Conservation (phyloP, 2,888 invertebrate species). For the Prenolepis imparis region DNA sequence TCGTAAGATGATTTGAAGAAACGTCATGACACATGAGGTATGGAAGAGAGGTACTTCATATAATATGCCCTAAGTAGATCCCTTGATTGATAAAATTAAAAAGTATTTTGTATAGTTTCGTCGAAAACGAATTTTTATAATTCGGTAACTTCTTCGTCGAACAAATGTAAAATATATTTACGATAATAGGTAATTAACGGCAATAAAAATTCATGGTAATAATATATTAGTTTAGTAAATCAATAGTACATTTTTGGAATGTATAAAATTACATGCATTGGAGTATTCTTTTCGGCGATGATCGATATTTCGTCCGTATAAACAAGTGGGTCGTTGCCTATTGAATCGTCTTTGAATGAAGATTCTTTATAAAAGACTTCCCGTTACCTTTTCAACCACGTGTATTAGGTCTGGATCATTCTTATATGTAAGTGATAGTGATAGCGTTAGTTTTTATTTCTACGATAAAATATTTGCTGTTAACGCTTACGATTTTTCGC, state of each 20-base stretch:
- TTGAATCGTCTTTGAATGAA: slow-evolving; percentile 8
- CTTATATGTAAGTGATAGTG: neutral
- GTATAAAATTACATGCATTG: neutral
- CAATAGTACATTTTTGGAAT: neutral
- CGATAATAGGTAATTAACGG: neutral
- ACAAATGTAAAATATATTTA: neutral
- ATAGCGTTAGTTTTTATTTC: neutral
- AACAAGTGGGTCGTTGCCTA: slow-evolving; percentile 28
- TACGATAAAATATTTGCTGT: neutral
- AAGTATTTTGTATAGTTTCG: neutral
- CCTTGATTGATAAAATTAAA: neutral
- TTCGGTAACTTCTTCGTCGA: neutral
- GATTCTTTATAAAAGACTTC: slow-evolving; percentile 7
- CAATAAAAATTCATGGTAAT: neutral
- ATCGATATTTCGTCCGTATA: neutral
- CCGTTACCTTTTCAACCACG: slow-evolving; percentile 8
- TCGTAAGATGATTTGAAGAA: slow-evolving; percentile 46
- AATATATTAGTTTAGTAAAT: slow-evolving; percentile 27
- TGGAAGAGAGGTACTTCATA: neutral
- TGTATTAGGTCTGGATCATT: neutral
- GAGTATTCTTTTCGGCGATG: neutral
- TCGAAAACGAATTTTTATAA: neutral
- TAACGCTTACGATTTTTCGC: neutral
- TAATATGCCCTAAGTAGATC: neutral
- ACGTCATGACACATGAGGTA: neutral